Conservation (phyloP, 92 coral and sea anemone genomes). For the Epizoanthus fatuus region DNA sequence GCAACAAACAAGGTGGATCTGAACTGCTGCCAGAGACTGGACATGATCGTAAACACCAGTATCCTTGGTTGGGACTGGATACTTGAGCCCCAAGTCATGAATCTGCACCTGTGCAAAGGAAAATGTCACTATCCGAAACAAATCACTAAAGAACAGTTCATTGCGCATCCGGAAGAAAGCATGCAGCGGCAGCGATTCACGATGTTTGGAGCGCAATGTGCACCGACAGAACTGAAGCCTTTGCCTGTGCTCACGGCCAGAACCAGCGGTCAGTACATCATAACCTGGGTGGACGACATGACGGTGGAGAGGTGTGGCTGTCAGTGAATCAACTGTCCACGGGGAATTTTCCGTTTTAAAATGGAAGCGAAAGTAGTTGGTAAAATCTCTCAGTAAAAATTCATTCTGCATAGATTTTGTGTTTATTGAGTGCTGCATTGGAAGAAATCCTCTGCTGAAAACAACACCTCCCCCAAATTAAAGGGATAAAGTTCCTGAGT, state of each 20-base stretch:
- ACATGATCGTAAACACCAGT: neutral
- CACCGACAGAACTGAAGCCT: slow-evolving; percentile 4
- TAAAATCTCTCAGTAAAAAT: no score
- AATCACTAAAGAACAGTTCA: neutral
- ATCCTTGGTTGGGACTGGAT: neutral
- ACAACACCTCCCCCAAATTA: no score
- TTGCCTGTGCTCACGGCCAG: neutral
- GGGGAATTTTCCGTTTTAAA: neutral
- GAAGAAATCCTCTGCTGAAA: no score
- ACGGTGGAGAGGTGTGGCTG: slow-evolving; percentile 15
- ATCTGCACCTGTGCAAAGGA: slow-evolving; percentile 1
- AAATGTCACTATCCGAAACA: neutral
- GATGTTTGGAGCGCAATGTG: neutral
- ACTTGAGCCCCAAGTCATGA: slow-evolving; percentile 10
- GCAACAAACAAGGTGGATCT: neutral
- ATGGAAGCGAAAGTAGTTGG: no score
- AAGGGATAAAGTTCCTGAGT: no score
- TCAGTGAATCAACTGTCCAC: neutral
- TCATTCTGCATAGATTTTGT: no score
- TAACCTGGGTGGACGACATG: slow-evolving; percentile 13
- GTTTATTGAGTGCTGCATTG: no score
- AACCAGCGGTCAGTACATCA: slow-evolving; percentile 8
- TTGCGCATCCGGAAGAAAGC: neutral
- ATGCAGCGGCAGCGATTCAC: neutral
- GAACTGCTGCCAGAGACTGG: slow-evolving; percentile 1